These are phyloP conservation scores for Pogonus chalceus DNA, from an alignment of 1,140 invertebrate species.

Conservation along the genomic window DNA sequence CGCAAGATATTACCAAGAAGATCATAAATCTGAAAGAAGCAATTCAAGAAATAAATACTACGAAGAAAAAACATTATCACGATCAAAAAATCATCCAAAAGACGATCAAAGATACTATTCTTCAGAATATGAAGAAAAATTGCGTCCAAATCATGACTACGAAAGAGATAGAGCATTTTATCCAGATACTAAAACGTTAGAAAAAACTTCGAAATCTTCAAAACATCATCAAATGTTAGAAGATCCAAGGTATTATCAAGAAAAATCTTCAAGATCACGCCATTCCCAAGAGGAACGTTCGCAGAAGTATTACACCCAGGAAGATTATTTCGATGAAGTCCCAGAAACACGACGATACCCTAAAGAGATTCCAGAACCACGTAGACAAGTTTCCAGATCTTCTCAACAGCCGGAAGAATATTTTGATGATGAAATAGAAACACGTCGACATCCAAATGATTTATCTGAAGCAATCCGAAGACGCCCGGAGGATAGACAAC, in stretches of 20 bases:
- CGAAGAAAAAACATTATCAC: background rate
- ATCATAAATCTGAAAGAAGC: constrained; percentile 2
- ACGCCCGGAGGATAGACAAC: constrained; percentile 37
- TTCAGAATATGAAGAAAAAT: background rate
- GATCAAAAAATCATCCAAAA: background rate
- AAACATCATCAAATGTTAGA: too few species aligned
- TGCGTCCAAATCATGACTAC: background rate
- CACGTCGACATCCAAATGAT: too few species aligned
- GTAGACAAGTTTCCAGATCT: constrained; percentile 28
- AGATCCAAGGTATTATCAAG: background rate
- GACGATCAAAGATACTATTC: background rate
- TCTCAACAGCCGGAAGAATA: constrained; percentile 16
- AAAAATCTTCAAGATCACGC: background rate
- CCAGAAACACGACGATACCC: constrained; percentile 18
- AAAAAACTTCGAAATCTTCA: background rate
- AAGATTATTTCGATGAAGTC: constrained; percentile 22
- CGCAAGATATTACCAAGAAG: constrained; percentile 1
- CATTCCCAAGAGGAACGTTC: background rate
- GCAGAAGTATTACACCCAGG: background rate
- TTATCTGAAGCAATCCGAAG: constrained; percentile 6
- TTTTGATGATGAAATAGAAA: constrained; percentile 3
- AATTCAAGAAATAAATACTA: constrained; percentile 1
- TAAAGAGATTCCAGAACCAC: constrained; percentile 9
- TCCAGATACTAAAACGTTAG: background rate
- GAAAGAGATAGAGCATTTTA: background rate